Percentiles rank a stretch among this genome's conserved stretches.
Evolutionary conservation across 2,888 invertebrate genomes (phyloP).

Genomic region (Syrphus vitripennis): DNA sequence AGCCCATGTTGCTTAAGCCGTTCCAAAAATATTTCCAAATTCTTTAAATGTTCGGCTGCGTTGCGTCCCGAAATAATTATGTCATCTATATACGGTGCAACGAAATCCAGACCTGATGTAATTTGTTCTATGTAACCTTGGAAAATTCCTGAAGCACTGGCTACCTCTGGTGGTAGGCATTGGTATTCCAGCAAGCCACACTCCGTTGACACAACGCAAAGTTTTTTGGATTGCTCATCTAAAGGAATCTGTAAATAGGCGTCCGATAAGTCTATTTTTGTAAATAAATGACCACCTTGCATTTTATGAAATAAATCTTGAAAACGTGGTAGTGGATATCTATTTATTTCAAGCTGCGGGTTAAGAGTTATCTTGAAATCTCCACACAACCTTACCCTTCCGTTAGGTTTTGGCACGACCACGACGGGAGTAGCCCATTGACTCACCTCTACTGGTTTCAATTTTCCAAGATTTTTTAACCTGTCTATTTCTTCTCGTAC

Average conservation of each 20-base stretch:
- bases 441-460: too few species aligned
- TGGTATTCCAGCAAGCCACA: not conserved
- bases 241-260: not conserved
- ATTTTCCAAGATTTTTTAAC: too few species aligned
- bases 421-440: too few species aligned
- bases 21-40: not conserved
- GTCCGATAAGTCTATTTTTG: not conserved
- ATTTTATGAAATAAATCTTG: not conserved
- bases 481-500: too few species aligned
- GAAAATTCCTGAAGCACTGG: not conserved
- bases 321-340: too few species aligned
- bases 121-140: not conserved
- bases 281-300: not conserved
- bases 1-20: not conserved
- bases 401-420: too few species aligned
- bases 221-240: not conserved
- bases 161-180: not conserved
- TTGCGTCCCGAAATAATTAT: not conserved
- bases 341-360: too few species aligned
- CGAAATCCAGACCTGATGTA: not conserved
- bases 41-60: not conserved
- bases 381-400: too few species aligned
- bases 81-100: not conserved
- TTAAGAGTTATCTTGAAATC: too few species aligned
- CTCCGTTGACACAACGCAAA: not conserved